Conservation (phyloP, 1,140 invertebrate genomes). For the Eumaeus atala region DNA sequence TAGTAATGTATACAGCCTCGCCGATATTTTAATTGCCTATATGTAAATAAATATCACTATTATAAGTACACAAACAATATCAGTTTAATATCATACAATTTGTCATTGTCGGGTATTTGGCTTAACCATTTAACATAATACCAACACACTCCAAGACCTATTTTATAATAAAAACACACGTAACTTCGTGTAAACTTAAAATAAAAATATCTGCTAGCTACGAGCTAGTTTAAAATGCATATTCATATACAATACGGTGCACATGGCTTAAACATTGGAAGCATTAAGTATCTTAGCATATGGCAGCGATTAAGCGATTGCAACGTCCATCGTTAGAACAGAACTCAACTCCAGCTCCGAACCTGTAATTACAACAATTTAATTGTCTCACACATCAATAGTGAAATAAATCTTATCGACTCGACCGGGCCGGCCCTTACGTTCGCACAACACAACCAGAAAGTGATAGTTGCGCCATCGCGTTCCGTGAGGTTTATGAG, state of each 20-base stretch:
- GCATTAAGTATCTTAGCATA: constrained; percentile 1
- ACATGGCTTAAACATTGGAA: neutral
- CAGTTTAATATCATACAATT: no score
- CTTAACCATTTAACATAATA: no score
- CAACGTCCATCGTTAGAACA: neutral
- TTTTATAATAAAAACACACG: no score
- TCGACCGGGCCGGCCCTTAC: neutral
- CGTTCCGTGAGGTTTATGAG: no score
- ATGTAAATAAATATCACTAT: no score
- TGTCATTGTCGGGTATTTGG: no score
- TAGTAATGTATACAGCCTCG: no score
- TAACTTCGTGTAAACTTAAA: no score
- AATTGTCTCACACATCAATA: neutral
- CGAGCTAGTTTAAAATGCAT: neutral
- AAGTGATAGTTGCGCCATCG: neutral
- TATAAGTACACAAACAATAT: no score
- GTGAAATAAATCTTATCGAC: neutral
- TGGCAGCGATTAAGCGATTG: neutral
- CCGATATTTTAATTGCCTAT: no score
- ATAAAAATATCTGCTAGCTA: no score
- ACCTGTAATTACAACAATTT: neutral
- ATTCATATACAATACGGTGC: neutral
- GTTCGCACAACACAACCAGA: neutral
- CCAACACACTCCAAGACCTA: no score
- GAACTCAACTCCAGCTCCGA: neutral